Evolutionary conservation across 2,113 vertebrate species (phyloP), one percentile per base, ranked within the genome.

Genomic region (Eulemur macaco): DNA sequence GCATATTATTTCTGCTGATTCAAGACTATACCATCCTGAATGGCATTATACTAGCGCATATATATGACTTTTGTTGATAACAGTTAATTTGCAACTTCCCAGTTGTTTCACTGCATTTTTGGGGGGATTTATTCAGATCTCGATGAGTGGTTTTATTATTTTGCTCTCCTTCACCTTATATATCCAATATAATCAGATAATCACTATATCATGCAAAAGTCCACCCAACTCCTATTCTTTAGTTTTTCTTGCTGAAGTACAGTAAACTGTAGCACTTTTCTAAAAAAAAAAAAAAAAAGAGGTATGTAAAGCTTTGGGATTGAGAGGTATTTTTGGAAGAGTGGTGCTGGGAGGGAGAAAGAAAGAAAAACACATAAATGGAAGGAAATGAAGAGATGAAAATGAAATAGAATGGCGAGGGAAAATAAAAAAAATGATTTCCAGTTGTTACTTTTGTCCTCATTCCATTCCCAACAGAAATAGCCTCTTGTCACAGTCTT

Each of bases 351-450:
- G 6, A 52, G 21, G 27, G 15, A 60, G 45, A 25, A 29, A 68
- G 14, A 78, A 47, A 81, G 23, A 42, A 37, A 1, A 54, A 0
- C 64, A 23, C 18, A 69, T 50, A 91, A 77, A 47, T 47, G 52
- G 11, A 76, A 76, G 37, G 39, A 91, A 5, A 69, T 13, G 9
- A 50, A 47, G 20, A 63, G n/a, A 64, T 5, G 39, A 31, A 86
- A 81, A 29, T 14, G 76, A 89, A 89, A 23, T 17, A 74, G 50
- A 74, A 76, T 54, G 3, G 27, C 15, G 15, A 74, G 21, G 9
- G 17, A 68, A 95, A 91, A 89, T 39, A 63, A 20, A 89, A 89
- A 42, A 93, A 74, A 71, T 71, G 2, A 54, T 50, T 76, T 89
- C 64, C 18, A 34, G 13, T 39, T 81, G 66, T 42, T 54, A n/a